A percentile compares a stretch with the other conserved stretches of the same genome.
Evolutionary conservation across 2,797 vertebrate genomes (phyloP).

Genomic region (Momotus momota): DNA sequence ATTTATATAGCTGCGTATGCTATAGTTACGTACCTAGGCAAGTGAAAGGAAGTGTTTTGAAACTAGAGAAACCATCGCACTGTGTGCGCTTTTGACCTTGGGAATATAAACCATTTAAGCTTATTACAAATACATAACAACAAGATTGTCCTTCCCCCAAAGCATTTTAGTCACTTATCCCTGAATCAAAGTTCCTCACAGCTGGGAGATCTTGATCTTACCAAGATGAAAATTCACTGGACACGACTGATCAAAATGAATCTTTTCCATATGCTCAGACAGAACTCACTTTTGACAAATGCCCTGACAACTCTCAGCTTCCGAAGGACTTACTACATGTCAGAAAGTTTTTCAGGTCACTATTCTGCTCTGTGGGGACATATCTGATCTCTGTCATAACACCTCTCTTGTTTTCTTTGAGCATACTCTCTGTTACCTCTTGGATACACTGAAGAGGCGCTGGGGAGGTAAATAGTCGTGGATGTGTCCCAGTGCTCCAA

Average conservation of each 20-base stretch:
- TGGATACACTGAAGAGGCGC: not conserved
- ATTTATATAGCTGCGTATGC: not conserved
- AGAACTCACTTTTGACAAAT: not conserved
- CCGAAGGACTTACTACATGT: not conserved
- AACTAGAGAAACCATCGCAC: not conserved
- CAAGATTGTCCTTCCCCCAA: not conserved
- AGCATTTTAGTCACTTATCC: not conserved
- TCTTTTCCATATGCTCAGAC: not conserved
- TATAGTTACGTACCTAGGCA: not conserved
- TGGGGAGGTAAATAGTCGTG: not conserved
- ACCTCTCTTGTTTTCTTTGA: not conserved
- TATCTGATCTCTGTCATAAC: not conserved
- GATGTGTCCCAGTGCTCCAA: not conserved
- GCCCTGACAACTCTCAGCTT: not conserved
- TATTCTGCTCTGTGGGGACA: not conserved
- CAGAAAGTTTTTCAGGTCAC: not conserved
- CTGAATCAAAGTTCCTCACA: not conserved
- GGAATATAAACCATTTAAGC: not conserved
- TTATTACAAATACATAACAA: not conserved
- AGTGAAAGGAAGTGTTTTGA: not conserved
- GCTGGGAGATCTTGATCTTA: not conserved
- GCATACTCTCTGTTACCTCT: not conserved
- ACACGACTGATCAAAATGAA: not conserved
- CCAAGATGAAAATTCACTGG: not conserved
- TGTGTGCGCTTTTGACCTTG: not conserved